Evolutionary conservation across 2,888 invertebrate genomes (phyloP).

Genomic region (Geotrupes spiniger): DNA sequence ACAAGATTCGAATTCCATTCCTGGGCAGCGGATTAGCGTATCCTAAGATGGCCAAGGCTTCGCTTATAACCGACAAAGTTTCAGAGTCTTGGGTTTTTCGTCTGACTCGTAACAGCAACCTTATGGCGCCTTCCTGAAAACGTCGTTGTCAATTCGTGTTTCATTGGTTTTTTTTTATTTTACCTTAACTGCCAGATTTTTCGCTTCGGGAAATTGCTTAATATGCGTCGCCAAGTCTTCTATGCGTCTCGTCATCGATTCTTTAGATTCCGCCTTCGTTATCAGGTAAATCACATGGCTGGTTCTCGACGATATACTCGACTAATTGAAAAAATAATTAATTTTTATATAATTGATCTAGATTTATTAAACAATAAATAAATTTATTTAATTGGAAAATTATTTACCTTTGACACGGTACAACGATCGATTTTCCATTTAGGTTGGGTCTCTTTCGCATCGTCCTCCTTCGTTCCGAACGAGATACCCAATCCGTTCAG

Average conservation of each 20-base stretch:
- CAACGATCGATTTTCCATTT: conserved; percentile 52
- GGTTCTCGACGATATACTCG: conserved; percentile 63
- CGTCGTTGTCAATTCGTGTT: not conserved
- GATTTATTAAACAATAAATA: not conserved
- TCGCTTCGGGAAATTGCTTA: conserved; percentile 70
- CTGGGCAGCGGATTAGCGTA: conserved; percentile 66
- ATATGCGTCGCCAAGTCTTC: conserved; percentile 72
- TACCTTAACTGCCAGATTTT: conserved; percentile 71
- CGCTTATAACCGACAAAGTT: conserved; percentile 43
- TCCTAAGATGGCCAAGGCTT: conserved; percentile 69
- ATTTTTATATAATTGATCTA: not conserved
- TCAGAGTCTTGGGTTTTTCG: conserved; percentile 45
- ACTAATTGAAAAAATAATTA: conserved; percentile 42
- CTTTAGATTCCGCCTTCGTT: conserved; percentile 55
- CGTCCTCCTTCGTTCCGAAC: conserved; percentile 36
- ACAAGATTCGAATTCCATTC: conserved; percentile 73
- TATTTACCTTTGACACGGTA: conserved; percentile 37
- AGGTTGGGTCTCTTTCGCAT: conserved; percentile 40
- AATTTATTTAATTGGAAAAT: conserved; percentile 1
- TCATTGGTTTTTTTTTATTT: too few species aligned
- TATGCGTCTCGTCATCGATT: conserved; percentile 60
- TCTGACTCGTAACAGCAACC: conserved; percentile 60
- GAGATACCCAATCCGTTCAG: conserved; percentile 49
- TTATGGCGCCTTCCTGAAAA: conserved; percentile 61
- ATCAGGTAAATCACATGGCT: conserved; percentile 66